phyloP scores from a whole-genome alignment of 2,113 vertebrate genomes.

The Athene cunicularia region DNA sequence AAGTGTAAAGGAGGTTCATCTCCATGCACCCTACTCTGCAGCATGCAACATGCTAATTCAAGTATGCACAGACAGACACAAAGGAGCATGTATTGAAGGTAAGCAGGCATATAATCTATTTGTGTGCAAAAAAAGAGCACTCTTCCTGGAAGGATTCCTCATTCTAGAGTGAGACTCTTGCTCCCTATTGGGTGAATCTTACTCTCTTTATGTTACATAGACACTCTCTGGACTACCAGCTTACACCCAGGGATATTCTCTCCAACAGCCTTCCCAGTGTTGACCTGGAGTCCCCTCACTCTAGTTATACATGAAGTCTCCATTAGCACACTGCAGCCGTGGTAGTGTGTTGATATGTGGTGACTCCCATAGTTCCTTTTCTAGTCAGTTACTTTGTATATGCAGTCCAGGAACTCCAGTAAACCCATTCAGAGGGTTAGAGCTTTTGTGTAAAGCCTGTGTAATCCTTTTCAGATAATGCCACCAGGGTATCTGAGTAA shows the following conservation, averaged over 20 bases:
- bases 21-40: neutral
- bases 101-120: neutral
- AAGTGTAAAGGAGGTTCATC: neutral
- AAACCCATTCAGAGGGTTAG: neutral
- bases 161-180: neutral
- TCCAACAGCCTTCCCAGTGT: neutral
- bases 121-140: neutral
- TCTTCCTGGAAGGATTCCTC: neutral
- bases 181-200: neutral
- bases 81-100: neutral
- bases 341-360: neutral
- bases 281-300: neutral
- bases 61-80: neutral
- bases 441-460: neutral
- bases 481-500: neutral
- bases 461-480: neutral
- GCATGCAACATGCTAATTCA: neutral
- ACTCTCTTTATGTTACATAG: neutral
- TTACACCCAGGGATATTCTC: neutral
- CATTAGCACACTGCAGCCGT: neutral
- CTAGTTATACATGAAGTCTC: neutral
- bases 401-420: neutral
- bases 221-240: neutral
- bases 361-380: neutral
- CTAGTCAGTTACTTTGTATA: neutral